These are phyloP conservation scores for Neopelma chrysocephalum DNA, from an alignment of 2,797 vertebrate genomes.

Conservation along the genomic window DNA sequence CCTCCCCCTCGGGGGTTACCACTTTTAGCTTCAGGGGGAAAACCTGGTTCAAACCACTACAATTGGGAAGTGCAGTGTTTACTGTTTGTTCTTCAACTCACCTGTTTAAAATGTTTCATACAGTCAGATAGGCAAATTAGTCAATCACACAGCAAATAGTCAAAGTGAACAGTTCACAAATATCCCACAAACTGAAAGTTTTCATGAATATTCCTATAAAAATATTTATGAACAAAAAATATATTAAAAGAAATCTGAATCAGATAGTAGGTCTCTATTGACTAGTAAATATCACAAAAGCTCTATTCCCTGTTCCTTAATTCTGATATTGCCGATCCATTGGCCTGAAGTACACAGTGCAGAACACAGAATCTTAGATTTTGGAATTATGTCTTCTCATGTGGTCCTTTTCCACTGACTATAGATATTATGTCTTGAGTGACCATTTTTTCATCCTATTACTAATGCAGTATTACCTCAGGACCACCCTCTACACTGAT, in stretches of 20 bases:
- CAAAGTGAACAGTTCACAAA: neutral
- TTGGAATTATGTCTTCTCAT: neutral
- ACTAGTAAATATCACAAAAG: neutral
- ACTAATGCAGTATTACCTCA: neutral
- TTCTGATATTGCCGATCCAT: neutral
- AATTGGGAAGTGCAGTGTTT: neutral
- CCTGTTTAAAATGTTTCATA: neutral
- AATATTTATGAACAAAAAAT: neutral
- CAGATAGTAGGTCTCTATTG: neutral
- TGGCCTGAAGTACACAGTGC: neutral
- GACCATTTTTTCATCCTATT: neutral
- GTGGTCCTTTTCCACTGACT: neutral
- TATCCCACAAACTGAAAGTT: neutral
- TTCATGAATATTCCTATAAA: neutral
- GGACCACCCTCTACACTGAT: neutral
- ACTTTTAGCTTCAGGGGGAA: too few relatives aligned
- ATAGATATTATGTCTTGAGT: neutral
- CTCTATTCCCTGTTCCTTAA: neutral
- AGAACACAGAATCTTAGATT: neutral
- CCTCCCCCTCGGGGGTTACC: too few relatives aligned
- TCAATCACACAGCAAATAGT: neutral
- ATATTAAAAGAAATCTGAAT: neutral
- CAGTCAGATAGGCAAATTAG: neutral
- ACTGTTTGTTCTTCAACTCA: neutral
- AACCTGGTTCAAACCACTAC: too few relatives aligned